Evolutionary conservation across 2,113 vertebrate species (phyloP).

Genomic region (Phrynosoma platyrhinos): DNA sequence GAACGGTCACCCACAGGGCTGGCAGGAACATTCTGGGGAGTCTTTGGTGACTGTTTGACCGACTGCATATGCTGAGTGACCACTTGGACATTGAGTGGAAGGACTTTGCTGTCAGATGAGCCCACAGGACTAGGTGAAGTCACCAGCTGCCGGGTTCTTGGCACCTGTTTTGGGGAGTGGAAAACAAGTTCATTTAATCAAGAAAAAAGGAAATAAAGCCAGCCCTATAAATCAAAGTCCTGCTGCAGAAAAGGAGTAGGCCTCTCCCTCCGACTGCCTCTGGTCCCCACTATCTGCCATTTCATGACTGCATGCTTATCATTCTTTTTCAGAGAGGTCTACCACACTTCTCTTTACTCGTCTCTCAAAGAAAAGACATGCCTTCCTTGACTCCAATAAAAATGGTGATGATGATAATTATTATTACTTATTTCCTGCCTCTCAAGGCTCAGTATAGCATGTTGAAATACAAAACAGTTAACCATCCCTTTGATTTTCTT

Average conservation of each 20-base stretch:
- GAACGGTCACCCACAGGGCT: slow-evolving; percentile 90
- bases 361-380: too few relatives aligned
- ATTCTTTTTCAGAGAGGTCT: too few relatives aligned
- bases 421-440: neutral
- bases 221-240: too few relatives aligned
- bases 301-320: too few relatives aligned
- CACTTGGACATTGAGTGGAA: slow-evolving; percentile 95
- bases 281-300: too few relatives aligned
- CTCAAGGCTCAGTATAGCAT: too few relatives aligned
- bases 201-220: too few relatives aligned
- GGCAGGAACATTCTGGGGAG: slow-evolving; percentile 86
- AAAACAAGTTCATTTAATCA: neutral
- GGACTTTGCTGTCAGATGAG: slow-evolving; percentile 88
- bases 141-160: slow-evolving; percentile 89
- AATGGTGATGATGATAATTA: too few relatives aligned
- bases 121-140: slow-evolving; percentile 89
- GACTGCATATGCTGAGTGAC: slow-evolving; percentile 93
- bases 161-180: slow-evolving; percentile 78
- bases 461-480: too few relatives aligned
- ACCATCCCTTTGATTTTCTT: too few relatives aligned
- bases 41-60: slow-evolving; percentile 91
- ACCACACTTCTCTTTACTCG: neutral
- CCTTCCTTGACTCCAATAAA: too few relatives aligned
- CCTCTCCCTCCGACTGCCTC: neutral
- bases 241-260: too few relatives aligned